phyloP scores from a whole-genome alignment of 1,140 invertebrate genomes.

The Brachionus calyciflorus region DNA sequence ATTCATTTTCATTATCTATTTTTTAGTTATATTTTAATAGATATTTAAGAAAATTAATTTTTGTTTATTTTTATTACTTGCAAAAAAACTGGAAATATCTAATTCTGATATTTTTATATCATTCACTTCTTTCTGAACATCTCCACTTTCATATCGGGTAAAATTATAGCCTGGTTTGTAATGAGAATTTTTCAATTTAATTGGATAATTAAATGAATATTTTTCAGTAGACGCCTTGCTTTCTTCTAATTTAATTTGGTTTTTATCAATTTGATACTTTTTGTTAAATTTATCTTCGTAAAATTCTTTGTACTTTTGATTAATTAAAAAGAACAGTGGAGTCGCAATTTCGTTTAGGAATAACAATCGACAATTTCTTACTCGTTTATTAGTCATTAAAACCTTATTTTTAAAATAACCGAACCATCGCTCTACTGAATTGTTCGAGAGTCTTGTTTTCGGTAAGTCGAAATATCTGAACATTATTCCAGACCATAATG shows the following conservation, averaged over 20 bases:
- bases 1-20: no score
- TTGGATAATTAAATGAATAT: conserved; percentile 17
- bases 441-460: not conserved
- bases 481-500: not conserved
- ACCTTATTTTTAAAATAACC: conserved; percentile 13
- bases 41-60: no score
- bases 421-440: not conserved
- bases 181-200: no score
- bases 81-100: no score
- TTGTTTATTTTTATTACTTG: no score
- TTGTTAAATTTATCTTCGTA: not conserved
- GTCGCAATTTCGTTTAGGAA: not conserved
- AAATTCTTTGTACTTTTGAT: not conserved
- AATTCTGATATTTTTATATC: no score
- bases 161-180: no score
- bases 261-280: not conserved
- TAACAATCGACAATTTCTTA: not conserved
- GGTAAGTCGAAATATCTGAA: not conserved
- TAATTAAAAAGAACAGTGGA: not conserved
- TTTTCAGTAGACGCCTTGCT: not conserved
- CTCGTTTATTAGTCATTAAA: not conserved
- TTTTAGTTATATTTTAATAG: no score
- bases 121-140: no score
- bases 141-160: no score
- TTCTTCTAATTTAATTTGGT: not conserved